Evolutionary conservation across 2,113 vertebrate species (phyloP).

Genomic region (Gavialis gangeticus): DNA sequence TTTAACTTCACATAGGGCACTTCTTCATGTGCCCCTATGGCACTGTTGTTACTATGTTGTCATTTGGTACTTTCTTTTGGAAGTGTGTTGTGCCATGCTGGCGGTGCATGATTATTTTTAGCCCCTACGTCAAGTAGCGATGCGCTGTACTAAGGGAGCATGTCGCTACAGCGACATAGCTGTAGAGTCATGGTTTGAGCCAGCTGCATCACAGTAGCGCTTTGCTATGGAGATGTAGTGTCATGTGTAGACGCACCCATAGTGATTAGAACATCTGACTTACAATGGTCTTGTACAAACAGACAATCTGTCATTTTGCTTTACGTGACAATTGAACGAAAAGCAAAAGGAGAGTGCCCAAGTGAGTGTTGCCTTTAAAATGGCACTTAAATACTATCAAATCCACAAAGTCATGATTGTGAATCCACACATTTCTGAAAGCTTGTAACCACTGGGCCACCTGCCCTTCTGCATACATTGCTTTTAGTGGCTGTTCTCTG

Average conservation of each 20-base stretch:
- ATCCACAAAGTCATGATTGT: not conserved
- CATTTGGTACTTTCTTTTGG: too few species aligned
- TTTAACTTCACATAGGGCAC: not conserved
- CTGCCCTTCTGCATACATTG: not conserved
- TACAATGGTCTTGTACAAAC: fast-evolving
- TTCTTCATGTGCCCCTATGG: not conserved
- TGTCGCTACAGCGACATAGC: too few species aligned
- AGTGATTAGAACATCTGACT: not conserved
- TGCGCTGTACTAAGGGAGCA: too few species aligned
- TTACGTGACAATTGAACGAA: not conserved
- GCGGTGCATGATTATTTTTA: too few species aligned
- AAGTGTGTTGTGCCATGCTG: too few species aligned
- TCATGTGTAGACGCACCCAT: too few species aligned
- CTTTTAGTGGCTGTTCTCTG: fast-evolving
- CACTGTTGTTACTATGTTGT: too few species aligned
- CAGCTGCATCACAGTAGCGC: too few species aligned
- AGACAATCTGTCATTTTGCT: not conserved
- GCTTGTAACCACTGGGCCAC: fast-evolving
- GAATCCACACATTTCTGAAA: fast-evolving
- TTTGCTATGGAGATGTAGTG: too few species aligned
- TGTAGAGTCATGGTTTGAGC: too few species aligned
- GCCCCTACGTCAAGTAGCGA: too few species aligned
- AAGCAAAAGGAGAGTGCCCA: not conserved
- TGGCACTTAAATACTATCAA: not conserved
- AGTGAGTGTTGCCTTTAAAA: not conserved